Conservation (phyloP, 2,888 invertebrate species). For the Archips xylosteana region DNA sequence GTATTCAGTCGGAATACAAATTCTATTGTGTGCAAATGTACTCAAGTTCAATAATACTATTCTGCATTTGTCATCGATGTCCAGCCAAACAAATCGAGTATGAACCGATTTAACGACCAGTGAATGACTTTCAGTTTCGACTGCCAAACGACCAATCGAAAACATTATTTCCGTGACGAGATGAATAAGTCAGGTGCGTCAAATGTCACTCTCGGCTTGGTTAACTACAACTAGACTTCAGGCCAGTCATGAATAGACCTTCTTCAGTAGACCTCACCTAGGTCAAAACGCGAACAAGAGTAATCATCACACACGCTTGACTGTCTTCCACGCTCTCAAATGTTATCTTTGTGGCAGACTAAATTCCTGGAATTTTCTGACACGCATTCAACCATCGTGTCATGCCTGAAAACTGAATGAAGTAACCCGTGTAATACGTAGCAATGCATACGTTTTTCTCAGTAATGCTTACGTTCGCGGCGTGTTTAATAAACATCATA, state of each 20-base stretch:
- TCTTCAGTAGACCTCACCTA: too few species aligned
- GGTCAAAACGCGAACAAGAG: too few species aligned
- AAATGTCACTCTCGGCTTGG: constrained; percentile 1
- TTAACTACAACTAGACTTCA: background rate
- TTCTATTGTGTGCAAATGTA: constrained; percentile 41
- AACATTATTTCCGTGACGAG: constrained; percentile 27
- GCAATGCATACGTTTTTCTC: constrained; percentile 11
- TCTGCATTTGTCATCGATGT: constrained; percentile 34
- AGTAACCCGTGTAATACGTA: background rate
- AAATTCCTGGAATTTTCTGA: background rate
- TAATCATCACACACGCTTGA: too few species aligned
- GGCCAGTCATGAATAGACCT: background rate
- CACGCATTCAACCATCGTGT: background rate
- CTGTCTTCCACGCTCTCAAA: too few species aligned
- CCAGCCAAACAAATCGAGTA: constrained; percentile 32
- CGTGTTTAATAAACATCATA: constrained; percentile 10
- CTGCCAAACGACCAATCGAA: constrained; percentile 24
- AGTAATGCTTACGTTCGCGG: constrained; percentile 8
- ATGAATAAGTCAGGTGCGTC: constrained; percentile 16
- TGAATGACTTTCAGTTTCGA: constrained; percentile 36
- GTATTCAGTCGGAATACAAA: constrained; percentile 31
- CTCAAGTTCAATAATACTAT: constrained; percentile 39
- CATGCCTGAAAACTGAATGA: background rate
- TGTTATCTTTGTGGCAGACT: background rate
- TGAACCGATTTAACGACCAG: constrained; percentile 28